Base-by-base conservation (phyloP, 2,113 vertebrate species). In the Aramus guarauna region DNA sequence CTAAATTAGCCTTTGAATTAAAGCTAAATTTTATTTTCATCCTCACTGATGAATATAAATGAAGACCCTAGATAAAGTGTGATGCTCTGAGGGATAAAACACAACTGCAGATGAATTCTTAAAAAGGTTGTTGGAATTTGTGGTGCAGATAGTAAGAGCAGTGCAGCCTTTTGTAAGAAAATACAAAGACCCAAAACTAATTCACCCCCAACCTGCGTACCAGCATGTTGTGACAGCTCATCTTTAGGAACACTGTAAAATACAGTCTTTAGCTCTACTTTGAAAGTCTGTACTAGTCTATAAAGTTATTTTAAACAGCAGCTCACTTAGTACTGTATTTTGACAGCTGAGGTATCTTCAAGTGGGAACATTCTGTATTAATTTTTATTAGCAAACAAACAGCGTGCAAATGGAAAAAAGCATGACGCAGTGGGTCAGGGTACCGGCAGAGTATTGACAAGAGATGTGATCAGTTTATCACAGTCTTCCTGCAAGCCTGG, bases 41-140 rank as follows among this genome's bases (percentile, higher is more conserved):
- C 76, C 69, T 79, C 59, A 16, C 52, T 87, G 79, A 84, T 75
- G 96, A 94, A 94, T 97, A 23, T 86, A 95, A 94, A 94, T 92
- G 56, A 94, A 85, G 89, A 76, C 36, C 66, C 9, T 45, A 69
- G 88, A 45, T 92, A 71, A 93, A 93, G 10, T 36, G n/a, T 63
- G 94, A 77, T 96, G 86, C 79, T 96, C 77, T 90, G 87, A 93
- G 78, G 74, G 90, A 88, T 88, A 79, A 94, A 83, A 84, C 58
- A 59, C 36, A 67, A 22, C 72, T 77, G 79, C 74, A n/a, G 90
- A 59, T 67, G 81, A 74, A 93, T 95, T 80, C 79, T 21, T 75
- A 81, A 83, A 91, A 53, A 52, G 72, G 83, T n/a, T 67, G 34
- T 24, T 82, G 88, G 60, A 74, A 56, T 78, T 9, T 58, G 74